A percentile compares a stretch with the other conserved stretches of the same genome.
Conservation (phyloP, 2,797 vertebrate genomes). For the Typhlichthys eigenmanni region DNA sequence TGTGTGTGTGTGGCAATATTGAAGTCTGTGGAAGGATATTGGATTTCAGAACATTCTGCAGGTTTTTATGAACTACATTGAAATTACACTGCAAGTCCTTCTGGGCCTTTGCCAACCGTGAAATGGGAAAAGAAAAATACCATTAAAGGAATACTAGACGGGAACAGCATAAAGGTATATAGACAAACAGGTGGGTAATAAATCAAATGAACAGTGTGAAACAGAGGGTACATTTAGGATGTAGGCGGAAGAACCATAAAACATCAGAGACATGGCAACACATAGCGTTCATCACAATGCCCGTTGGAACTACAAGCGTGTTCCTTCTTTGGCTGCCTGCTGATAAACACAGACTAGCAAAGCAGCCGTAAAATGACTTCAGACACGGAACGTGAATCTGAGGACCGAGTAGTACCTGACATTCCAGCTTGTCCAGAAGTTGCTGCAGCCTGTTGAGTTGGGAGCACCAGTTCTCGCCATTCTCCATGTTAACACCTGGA, state of each 20-base stretch:
- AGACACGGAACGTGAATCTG: not conserved
- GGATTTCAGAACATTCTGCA: slow-evolving; percentile 40
- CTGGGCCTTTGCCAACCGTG: slow-evolving; percentile 25
- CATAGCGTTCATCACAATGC: no score
- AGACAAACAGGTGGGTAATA: slow-evolving; percentile 38
- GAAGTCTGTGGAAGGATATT: slow-evolving; percentile 49
- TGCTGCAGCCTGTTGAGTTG: slow-evolving; percentile 91
- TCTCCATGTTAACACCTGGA: slow-evolving; percentile 79
- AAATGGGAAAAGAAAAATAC: slow-evolving; percentile 22
- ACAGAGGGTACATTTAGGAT: slow-evolving; percentile 15
- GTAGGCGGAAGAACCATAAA: slow-evolving; percentile 25
- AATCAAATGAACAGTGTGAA: slow-evolving; percentile 22
- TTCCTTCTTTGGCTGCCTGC: no score
- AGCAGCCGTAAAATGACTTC: not conserved
- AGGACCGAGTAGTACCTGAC: slow-evolving; percentile 79
- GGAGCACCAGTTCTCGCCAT: slow-evolving; percentile 86
- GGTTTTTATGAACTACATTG: slow-evolving; percentile 63
- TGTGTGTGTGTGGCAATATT: slow-evolving; percentile 10
- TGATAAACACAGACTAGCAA: no score
- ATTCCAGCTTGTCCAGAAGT: slow-evolving; percentile 92
- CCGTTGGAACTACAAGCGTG: no score
- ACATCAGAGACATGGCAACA: slow-evolving; percentile 21
- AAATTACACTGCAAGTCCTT: slow-evolving; percentile 52
- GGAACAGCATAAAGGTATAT: slow-evolving; percentile 29
- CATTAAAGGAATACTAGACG: slow-evolving; percentile 17